Base-by-base conservation (phyloP, 2,888 invertebrate genomes). In the Hanleya hanleyi region DNA sequence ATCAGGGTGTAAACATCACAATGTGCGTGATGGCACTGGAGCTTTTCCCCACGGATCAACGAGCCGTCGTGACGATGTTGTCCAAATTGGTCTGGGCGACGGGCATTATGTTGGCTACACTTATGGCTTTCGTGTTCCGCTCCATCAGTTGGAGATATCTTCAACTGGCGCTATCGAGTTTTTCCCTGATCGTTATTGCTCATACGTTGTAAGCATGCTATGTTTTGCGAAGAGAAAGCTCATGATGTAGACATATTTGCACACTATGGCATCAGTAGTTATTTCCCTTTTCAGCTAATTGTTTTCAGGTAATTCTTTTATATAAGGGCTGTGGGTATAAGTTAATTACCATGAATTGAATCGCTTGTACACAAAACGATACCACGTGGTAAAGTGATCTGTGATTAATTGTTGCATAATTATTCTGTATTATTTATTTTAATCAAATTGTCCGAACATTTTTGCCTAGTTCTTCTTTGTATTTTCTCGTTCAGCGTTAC, bases 161-260 rank as follows among this genome's bases (percentile, higher is more conserved):
- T 22, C 57, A 57, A 26, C 57, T 57, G 15, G 22, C 26, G 4
- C 57, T 57, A 15, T 18, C 57, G 4, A 15, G 22, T 2, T 57
- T 57, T 32, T 57, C 57, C 22, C 57, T 57, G 22, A 22, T 57
- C 4, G 57, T 57, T 9, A 57, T 57, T 32, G 32, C 9, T 1
- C 57, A 57, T 29, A 57, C 57, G 1, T 57, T 57, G 57, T 57
- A 57, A 57, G n/a, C n/a, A n/a, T n/a, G n/a, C n/a, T n/a, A n/a
- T n/a, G n/a, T n/a, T n/a, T n/a, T n/a, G n/a, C n/a, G n/a, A n/a
- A n/a, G n/a, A n/a, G n/a, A n/a, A n/a, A n/a, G n/a, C n/a, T n/a
- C n/a, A n/a, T n/a, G n/a, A n/a, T n/a, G n/a, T n/a, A n/a, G n/a
- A n/a, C n/a, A n/a, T n/a, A n/a, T n/a, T n/a, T n/a, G n/a, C n/a